Conservation (phyloP, 92 coral and sea anemone genomes). For the Palythoa heliodiscus region DNA sequence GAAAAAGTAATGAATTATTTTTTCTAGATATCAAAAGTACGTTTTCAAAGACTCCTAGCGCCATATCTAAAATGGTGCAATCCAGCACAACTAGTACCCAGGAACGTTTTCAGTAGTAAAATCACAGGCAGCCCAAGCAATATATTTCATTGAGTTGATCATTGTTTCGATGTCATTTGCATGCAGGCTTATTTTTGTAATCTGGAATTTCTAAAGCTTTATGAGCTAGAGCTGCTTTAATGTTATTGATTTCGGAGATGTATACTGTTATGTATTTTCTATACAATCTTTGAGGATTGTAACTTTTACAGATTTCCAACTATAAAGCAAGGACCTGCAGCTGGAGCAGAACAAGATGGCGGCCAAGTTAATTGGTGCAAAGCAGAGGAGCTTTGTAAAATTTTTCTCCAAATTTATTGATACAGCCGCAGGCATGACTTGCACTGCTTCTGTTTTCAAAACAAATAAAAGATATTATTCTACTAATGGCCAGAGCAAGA, state of each 20-base stretch:
- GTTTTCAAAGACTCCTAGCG: background rate
- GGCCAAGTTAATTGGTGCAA: slow-evolving; percentile 1
- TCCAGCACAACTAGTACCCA: background rate
- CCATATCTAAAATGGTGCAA: slow-evolving; percentile 73
- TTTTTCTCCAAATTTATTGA: slow-evolving; percentile 6
- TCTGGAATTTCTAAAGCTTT: no score
- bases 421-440: background rate
- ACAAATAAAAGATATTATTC: slow-evolving; percentile 4
- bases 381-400: background rate
- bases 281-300: no score
- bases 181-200: no score
- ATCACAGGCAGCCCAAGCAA: background rate
- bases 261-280: no score
- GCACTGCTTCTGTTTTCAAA: background rate
- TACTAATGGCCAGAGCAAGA: background rate
- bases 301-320: background rate
- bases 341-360: slow-evolving; percentile 44
- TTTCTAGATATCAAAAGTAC: background rate
- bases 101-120: background rate
- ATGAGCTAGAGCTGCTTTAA: no score
- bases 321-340: background rate
- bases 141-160: background rate
- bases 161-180: no score
- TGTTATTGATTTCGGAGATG: no score
- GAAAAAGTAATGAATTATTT: background rate